These are phyloP conservation scores for Idaea aversata DNA, from an alignment of 2,888 invertebrate species.

Conservation along the genomic window DNA sequence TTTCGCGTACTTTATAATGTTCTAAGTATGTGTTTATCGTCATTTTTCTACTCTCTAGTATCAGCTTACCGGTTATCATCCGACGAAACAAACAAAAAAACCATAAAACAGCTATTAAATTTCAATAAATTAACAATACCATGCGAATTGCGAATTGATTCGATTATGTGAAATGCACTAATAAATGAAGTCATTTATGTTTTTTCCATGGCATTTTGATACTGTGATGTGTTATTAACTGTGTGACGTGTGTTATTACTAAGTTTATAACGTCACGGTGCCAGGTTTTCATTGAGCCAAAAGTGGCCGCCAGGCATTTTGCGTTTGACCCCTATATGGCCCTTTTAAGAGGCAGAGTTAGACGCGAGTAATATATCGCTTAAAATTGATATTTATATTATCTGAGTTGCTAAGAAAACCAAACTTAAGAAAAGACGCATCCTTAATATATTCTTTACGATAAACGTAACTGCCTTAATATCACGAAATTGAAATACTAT, in stretches of 20 bases:
- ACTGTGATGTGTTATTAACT: constrained; percentile 18
- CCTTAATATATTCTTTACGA: too few species aligned
- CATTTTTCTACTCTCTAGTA: not conserved
- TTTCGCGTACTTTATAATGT: too few species aligned
- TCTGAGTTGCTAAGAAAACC: too few species aligned
- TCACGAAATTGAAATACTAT: too few species aligned
- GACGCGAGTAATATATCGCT: too few species aligned
- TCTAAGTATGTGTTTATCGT: too few species aligned
- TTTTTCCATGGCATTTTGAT: constrained; percentile 22
- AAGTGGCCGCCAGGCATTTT: too few species aligned
- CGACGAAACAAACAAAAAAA: constrained; percentile 10
- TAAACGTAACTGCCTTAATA: too few species aligned
- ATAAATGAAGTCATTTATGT: constrained; percentile 14
- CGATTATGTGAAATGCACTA: constrained; percentile 11
- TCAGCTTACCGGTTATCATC: constrained; percentile 25
- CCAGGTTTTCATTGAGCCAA: constrained; percentile 23
- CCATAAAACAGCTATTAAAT: not conserved
- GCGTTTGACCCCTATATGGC: too few species aligned
- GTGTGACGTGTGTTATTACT: constrained; percentile 13
- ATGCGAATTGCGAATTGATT: not conserved
- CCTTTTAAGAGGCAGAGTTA: too few species aligned
- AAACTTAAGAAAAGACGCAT: too few species aligned
- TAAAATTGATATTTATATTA: too few species aligned
- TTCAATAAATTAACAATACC: not conserved
- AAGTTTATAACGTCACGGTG: constrained; percentile 21